phyloP scores from a whole-genome alignment of 2,113 vertebrate genomes.

The Panthera tigris region DNA sequence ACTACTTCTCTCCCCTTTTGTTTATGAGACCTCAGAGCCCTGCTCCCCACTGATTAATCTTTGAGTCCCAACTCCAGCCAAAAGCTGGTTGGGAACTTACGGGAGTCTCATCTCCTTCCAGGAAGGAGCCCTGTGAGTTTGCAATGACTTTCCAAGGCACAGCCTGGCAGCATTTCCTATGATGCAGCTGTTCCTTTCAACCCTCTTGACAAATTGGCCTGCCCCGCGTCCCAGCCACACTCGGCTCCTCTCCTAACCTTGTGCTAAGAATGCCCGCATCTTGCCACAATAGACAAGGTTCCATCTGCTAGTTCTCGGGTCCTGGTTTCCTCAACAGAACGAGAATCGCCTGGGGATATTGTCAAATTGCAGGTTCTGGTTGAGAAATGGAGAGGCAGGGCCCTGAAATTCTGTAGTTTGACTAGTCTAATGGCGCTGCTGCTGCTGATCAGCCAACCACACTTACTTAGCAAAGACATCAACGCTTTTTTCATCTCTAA shows the following conservation, averaged over 20 bases:
- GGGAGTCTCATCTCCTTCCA: neutral
- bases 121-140: neutral
- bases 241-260: neutral
- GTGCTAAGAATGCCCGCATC: neutral
- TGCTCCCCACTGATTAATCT: neutral
- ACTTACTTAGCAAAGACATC: neutral
- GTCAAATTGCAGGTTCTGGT: neutral
- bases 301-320: neutral
- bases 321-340: neutral
- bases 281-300: neutral
- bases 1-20: neutral
- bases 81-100: neutral
- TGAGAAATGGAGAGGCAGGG: neutral
- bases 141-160: neutral
- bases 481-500: neutral
- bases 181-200: neutral
- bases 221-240: neutral
- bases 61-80: neutral
- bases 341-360: neutral
- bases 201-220: neutral
- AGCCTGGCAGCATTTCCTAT: neutral
- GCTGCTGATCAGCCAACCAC: neutral
- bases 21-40: neutral
- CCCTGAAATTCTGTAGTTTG: neutral
- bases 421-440: neutral